Conservation (phyloP, 2,888 invertebrate species). For the Dasypolia templi region DNA sequence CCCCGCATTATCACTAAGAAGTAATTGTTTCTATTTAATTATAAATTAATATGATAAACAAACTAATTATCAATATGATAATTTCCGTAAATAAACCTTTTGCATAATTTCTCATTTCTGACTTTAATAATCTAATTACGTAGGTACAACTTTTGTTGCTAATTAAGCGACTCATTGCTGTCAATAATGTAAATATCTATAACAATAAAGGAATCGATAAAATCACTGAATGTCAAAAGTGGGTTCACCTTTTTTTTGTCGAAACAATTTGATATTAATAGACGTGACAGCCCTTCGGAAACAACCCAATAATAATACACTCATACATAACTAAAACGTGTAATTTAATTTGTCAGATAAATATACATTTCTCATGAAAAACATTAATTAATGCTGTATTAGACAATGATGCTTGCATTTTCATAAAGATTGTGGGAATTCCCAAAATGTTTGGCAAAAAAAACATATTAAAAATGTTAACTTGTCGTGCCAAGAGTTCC, state of each 20-base stretch:
- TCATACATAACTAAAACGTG: constrained; percentile 38
- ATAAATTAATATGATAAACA: constrained; percentile 21
- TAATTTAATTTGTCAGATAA: constrained; percentile 61
- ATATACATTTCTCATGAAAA: constrained; percentile 44
- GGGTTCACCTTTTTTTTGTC: background rate
- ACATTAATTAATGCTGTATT: constrained; percentile 31
- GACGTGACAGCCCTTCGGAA: constrained; percentile 45
- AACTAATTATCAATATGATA: constrained; percentile 4
- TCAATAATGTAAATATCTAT: background rate
- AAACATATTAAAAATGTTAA: constrained; percentile 19
- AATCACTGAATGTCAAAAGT: too few species aligned
- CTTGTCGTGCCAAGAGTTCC: background rate
- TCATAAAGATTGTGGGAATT: constrained; percentile 33
- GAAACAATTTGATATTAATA: background rate
- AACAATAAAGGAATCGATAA: background rate
- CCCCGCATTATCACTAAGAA: background rate
- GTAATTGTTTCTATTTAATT: constrained; percentile 27
- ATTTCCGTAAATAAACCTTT: constrained; percentile 5
- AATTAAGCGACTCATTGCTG: background rate
- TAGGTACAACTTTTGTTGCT: background rate
- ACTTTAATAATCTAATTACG: background rate
- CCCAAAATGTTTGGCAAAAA: constrained; percentile 26
- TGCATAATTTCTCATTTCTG: background rate
- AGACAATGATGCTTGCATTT: constrained; percentile 23
- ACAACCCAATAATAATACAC: constrained; percentile 50